phyloP scores from a whole-genome alignment of 2,113 vertebrate species.

The Oncorhynchus keta region DNA sequence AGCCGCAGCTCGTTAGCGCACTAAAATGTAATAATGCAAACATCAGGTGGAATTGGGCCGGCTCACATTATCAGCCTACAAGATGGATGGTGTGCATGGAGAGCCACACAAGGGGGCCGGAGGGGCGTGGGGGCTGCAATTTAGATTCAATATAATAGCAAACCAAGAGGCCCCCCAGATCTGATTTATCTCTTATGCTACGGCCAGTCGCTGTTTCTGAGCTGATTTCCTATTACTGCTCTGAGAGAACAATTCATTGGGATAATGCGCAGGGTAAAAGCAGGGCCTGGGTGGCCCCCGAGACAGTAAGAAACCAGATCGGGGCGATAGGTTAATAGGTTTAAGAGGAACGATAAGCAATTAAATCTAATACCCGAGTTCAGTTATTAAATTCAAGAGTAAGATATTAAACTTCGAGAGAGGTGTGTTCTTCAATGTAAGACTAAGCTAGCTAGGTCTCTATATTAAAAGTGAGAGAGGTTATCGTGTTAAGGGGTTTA shows the following conservation, averaged over 20 bases:
- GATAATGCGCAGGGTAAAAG: conserved; percentile 36
- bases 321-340: conserved; percentile 72
- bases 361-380: conserved; percentile 64
- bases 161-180: conserved; percentile 69
- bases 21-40: conserved; percentile 96
- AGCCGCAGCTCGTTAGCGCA: conserved; percentile 93
- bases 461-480: too few species aligned
- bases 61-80: conserved; percentile 86
- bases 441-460: too few species aligned
- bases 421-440: too few species aligned
- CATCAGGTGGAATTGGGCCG: conserved; percentile 93
- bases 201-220: conserved; percentile 68
- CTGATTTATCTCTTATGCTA: conserved; percentile 92
- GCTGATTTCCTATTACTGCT: too few species aligned
- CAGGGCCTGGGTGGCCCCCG: conserved; percentile 55
- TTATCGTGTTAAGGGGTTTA: too few species aligned
- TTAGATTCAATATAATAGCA: conserved; percentile 96
- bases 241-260: conserved; percentile 81
- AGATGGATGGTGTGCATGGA: conserved; percentile 61
- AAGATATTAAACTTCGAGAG: too few species aligned
- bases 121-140: conserved; percentile 80
- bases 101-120: conserved; percentile 91
- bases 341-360: conserved; percentile 69
- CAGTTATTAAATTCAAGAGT: conserved; percentile 44
- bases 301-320: conserved; percentile 65